A percentile compares a stretch with the other conserved stretches of the same genome.
phyloP scores from a whole-genome alignment of 1,140 invertebrate genomes.

The Vanessa tameamea region DNA sequence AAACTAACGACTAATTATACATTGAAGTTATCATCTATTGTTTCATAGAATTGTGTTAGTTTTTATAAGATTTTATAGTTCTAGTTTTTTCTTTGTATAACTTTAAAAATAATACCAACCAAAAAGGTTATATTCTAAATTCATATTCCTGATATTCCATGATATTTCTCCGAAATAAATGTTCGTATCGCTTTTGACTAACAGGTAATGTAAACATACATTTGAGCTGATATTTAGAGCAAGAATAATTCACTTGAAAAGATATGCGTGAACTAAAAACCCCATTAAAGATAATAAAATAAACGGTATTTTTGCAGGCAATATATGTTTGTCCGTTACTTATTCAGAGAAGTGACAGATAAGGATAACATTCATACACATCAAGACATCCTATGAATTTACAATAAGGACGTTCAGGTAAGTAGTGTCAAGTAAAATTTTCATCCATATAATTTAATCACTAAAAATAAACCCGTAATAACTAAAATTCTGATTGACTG shows the following conservation, averaged over 20 bases:
- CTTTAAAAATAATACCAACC: not conserved
- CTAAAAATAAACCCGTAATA: not conserved
- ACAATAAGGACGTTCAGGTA: constrained; percentile 52
- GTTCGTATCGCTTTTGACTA: constrained; percentile 13
- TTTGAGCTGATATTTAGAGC: constrained; percentile 40
- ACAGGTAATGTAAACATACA: constrained; percentile 23
- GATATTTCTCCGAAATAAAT: not conserved
- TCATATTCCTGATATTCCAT: not conserved
- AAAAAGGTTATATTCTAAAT: not conserved
- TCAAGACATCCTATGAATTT: constrained; percentile 63
- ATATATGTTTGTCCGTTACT: constrained; percentile 70
- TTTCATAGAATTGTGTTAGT: constrained; percentile 7
- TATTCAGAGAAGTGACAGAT: constrained; percentile 66
- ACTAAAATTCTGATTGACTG: not conserved
- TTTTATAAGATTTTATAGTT: not conserved
- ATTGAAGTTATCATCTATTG: constrained; percentile 16
- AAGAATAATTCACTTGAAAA: constrained; percentile 41
- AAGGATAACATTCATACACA: constrained; percentile 68
- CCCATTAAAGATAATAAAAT: constrained; percentile 68
- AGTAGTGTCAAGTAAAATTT: constrained; percentile 1
- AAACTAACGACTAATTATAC: constrained; percentile 26
- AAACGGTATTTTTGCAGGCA: constrained; percentile 70
- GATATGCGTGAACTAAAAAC: constrained; percentile 63
- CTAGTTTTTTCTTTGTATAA: not conserved
- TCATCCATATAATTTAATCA: not conserved